Conservation (phyloP, 2,888 invertebrate species). For the Trachelus tabidus region DNA sequence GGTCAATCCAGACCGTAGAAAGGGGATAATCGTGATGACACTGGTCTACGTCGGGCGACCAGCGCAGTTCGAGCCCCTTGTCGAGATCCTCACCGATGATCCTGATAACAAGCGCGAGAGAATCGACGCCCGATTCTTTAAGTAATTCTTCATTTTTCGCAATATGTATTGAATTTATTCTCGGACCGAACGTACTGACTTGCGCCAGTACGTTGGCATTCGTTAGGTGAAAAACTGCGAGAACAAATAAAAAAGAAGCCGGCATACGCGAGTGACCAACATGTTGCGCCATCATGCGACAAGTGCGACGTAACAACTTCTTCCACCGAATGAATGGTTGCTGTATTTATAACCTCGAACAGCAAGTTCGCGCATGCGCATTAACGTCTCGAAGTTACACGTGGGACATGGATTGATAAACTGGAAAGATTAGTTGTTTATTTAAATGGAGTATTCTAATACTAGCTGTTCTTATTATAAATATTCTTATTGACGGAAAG, state of each 20-base stretch:
- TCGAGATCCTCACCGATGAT: conserved; percentile 42
- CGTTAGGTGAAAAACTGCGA: conserved; percentile 44
- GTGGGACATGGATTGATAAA: not conserved
- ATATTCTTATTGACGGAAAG: not conserved
- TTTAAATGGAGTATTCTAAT: not conserved
- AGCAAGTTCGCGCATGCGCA: conserved; percentile 4
- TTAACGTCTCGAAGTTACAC: not conserved
- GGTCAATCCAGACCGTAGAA: conserved; percentile 30
- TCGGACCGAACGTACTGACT: conserved; percentile 22
- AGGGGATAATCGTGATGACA: conserved; percentile 36
- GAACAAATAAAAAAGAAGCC: conserved; percentile 52
- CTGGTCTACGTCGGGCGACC: conserved; percentile 41
- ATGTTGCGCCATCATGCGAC: conserved; percentile 63
- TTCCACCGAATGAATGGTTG: conserved; percentile 20
- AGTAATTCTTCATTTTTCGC: not conserved
- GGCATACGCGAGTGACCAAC: conserved; percentile 53
- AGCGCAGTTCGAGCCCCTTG: conserved; percentile 37
- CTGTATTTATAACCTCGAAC: conserved; percentile 31
- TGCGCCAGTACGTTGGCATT: conserved; percentile 35
- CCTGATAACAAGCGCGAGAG: conserved; percentile 33
- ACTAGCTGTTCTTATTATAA: not conserved
- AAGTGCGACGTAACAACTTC: conserved; percentile 53
- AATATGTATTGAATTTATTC: conserved; percentile 36
- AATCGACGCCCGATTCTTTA: not conserved
- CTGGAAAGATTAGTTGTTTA: not conserved